Percentiles rank a stretch among this genome's conserved stretches.
Evolutionary conservation across 1,140 invertebrate species (phyloP).

Genomic region (Eciton burchellii): DNA sequence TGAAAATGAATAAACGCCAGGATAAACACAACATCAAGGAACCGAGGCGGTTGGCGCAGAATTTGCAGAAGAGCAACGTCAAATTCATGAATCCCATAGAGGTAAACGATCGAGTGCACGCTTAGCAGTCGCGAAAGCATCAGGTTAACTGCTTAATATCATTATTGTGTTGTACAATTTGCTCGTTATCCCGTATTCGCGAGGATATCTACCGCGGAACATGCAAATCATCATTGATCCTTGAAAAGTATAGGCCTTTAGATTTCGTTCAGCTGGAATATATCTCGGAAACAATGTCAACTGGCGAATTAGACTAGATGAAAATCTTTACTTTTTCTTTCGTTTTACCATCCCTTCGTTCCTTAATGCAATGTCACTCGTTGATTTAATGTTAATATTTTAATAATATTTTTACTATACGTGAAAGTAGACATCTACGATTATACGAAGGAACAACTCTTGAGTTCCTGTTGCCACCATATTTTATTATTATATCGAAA

Average conservation of each 20-base stretch:
- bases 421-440: conserved; percentile 24
- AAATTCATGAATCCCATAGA: not conserved
- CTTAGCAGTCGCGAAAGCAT: not conserved
- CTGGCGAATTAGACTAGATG: not conserved
- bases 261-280: conserved; percentile 1
- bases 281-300: not conserved
- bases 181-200: too few relatives aligned
- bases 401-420: too few relatives aligned
- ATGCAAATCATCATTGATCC: too few relatives aligned
- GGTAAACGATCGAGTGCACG: not conserved
- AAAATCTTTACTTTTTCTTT: not conserved
- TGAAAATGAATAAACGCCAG: conserved; percentile 46
- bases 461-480: not conserved
- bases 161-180: conserved; percentile 15
- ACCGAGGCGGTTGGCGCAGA: not conserved
- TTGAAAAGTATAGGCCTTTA: not conserved
- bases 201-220: too few relatives aligned
- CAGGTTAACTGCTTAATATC: conserved; percentile 23
- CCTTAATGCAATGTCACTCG: conserved; percentile 16
- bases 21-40: conserved; percentile 46
- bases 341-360: not conserved
- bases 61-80: not conserved
- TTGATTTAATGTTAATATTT: conserved; percentile 46
- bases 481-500: conserved; percentile 20
- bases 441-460: not conserved